Percentiles rank a stretch among this genome's conserved stretches.
Conservation (phyloP, 2,888 invertebrate species). For the Venusia cambrica region DNA sequence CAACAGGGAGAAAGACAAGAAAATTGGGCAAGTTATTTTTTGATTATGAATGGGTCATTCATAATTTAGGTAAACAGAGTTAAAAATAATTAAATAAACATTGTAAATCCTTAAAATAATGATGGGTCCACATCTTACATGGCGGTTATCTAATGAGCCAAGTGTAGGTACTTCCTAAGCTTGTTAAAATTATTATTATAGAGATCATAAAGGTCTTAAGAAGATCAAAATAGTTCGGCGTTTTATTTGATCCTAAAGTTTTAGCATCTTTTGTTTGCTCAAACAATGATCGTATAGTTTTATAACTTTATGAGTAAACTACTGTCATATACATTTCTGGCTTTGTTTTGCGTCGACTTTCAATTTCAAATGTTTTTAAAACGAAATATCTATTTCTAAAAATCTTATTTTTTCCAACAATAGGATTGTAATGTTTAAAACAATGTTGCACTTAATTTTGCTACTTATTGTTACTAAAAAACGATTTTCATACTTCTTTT, state of each 20-base stretch:
- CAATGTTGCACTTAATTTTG: slow-evolving; percentile 4
- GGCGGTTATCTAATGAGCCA: too few species aligned
- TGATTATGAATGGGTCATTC: too few species aligned
- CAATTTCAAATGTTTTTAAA: slow-evolving; percentile 34
- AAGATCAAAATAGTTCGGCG: slow-evolving; percentile 21
- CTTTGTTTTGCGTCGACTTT: slow-evolving; percentile 36
- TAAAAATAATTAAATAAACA: too few species aligned
- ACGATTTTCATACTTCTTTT: slow-evolving; percentile 1
- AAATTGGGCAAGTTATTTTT: too few species aligned
- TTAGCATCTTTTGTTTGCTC: slow-evolving; percentile 17
- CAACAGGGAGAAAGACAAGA: too few species aligned
- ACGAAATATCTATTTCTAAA: too few species aligned
- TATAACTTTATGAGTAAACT: slow-evolving; percentile 35
- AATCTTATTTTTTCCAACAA: too few species aligned
- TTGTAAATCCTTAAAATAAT: too few species aligned
- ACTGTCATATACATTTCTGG: slow-evolving; percentile 33
- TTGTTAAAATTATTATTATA: too few species aligned
- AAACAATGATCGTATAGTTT: slow-evolving; percentile 27
- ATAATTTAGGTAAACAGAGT: too few species aligned
- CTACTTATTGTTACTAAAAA: neutral
- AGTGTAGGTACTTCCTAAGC: too few species aligned
- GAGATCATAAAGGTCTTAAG: slow-evolving; percentile 10
- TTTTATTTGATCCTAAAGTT: slow-evolving; percentile 23
- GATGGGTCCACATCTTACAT: too few species aligned
- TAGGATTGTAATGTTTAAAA: slow-evolving; percentile 6